Base-by-base conservation (phyloP, 2,888 invertebrate genomes). In the Rutpela maculata region DNA sequence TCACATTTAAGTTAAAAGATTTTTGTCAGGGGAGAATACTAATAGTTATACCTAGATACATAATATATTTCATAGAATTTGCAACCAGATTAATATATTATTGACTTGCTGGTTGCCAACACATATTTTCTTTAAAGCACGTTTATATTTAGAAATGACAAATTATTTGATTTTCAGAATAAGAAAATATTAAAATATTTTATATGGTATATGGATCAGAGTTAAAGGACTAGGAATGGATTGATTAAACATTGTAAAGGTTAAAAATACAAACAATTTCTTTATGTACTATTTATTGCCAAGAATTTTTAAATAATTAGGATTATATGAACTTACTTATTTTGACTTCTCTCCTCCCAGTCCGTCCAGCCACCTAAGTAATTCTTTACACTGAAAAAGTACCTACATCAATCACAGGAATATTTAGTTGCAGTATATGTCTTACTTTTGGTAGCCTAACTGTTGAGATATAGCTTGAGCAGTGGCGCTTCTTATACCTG, bases 401-500 rank as follows among this genome's bases (percentile, higher is more conserved):
- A n/a, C n/a, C 74, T 65, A 56, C n/a, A 17, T 67, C 11, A 66
- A 72, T 75, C 63, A 18, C 12, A 18, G 2, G 22, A 17, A 55
- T 15, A 11, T 22, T 10, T 22, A 57, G 57, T 43, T 43, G 18
- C 50, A 31, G 6, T 15, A 43, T n/a, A n/a, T n/a, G n/a, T 86
- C 90, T 89, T 89, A 94, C 93, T 93, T 93, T 84, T 90, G 90
- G 85, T 90, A 94, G 85, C 94, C 94, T 70, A 92, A 83, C 81
- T 91, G 90, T 19, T 90, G 84, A 55, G 93, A 92, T 82, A 91
- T 91, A 83, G 92, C 91, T 80, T 93, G 92, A 3, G 94, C 94
- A 84, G 89, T 91, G 9, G 90, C 91, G 80, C 94, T 93, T 85
- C 95, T 91, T 83, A 90, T 92, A 4, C 95, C 95, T 78, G 93